These are phyloP conservation scores for Tetropium fuscum DNA, from an alignment of 2,888 invertebrate species.

Conservation along the genomic window DNA sequence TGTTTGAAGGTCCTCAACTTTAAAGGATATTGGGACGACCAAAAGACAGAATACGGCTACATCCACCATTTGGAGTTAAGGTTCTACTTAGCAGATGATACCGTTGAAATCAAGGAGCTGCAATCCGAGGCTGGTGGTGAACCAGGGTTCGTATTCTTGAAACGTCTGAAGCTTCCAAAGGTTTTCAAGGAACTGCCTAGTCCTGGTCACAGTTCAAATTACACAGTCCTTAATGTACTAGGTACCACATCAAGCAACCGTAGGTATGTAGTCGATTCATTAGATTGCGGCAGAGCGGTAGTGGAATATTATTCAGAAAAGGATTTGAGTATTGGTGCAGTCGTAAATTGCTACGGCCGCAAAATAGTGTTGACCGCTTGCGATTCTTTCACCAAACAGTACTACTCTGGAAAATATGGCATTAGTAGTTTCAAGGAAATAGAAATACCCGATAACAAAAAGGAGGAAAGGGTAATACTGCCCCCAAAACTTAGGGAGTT, in stretches of 20 bases:
- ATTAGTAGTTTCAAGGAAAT: constrained; percentile 76
- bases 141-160: constrained; percentile 79
- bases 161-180: constrained; percentile 82
- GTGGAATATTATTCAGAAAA: constrained; percentile 73
- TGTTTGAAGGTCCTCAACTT: constrained; percentile 74
- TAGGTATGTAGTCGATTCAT: constrained; percentile 71
- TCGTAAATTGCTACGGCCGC: constrained; percentile 85
- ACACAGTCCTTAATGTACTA: constrained; percentile 74
- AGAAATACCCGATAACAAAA: constrained; percentile 64
- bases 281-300: constrained; percentile 68
- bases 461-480: constrained; percentile 53
- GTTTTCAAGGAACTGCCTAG: constrained; percentile 66
- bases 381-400: constrained; percentile 87
- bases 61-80: constrained; percentile 83
- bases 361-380: constrained; percentile 85
- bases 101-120: constrained; percentile 87
- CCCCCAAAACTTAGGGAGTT: constrained; percentile 67
- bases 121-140: constrained; percentile 78
- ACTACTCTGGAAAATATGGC: constrained; percentile 72
- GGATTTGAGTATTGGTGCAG: constrained; percentile 83
- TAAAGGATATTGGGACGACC: constrained; percentile 92
- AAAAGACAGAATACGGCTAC: constrained; percentile 80
- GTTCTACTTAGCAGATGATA: constrained; percentile 89
- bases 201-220: constrained; percentile 67
- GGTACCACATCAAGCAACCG: constrained; percentile 68